Base-by-base conservation (phyloP, 2,888 invertebrate genomes). In the Eupithecia insigniata region DNA sequence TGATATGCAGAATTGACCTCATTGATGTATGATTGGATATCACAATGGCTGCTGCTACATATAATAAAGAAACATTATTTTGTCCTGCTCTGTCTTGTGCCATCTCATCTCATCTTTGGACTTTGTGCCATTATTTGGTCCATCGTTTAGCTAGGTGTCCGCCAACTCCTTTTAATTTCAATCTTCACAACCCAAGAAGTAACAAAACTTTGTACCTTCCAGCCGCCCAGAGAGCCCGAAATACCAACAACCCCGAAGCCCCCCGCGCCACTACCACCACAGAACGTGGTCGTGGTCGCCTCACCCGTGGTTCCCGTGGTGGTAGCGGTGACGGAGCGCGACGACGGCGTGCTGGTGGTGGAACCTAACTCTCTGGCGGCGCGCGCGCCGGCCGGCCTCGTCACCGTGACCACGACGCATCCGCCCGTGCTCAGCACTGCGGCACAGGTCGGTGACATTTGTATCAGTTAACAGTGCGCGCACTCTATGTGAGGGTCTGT, bases 371-470 rank as follows among this genome's bases (percentile, higher is more conserved):
- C 97, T 82, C 91, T 97, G 79, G 96, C 96, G 1, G 96, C 96
- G n/a, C 96, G 96, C 51, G 87, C 92, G 70, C 96, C 96, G 78
- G 96, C 97, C 67, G 97, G 96, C 70, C 96, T 96, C 83, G 97
- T 97, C 73, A 97, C 97, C 1, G 97, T 98, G 46, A 97, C 98
- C 67, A 97, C 97, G 22, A 97, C 97, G 66, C 98, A 98, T 89
- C 98, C 97, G 71, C 97, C 97, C 4, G 96, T 97, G 14, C 92
- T 97, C 64, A 95, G 96, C 75, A 96, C 96, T 79, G 96, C 95
- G 78, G 89, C 92, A 0, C 87, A 91, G 78, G 92, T 93, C 43
- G 6, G 16, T 39, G 7, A 14, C 36, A 14, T n/a, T n/a, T n/a
- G n/a, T n/a, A n/a, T n/a, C n/a, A n/a, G n/a, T n/a, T n/a, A n/a